phyloP scores from a whole-genome alignment of 2,888 invertebrate species.

The Hemaris fuciformis region DNA sequence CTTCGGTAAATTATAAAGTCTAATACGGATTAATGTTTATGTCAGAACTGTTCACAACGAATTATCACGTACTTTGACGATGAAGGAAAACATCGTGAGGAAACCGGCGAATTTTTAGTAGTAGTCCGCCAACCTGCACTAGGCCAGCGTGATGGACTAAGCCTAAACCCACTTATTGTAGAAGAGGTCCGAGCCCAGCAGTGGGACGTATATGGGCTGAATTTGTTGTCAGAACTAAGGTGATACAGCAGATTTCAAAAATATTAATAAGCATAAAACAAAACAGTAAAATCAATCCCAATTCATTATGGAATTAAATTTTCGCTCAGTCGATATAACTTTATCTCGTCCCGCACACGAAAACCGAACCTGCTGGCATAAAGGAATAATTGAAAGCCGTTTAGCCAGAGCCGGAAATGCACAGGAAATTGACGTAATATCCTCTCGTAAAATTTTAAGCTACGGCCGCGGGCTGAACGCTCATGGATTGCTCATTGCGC shows the following conservation, averaged over 20 bases:
- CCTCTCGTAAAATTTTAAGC: slow-evolving; percentile 34
- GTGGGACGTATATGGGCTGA: too few relatives aligned
- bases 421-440: slow-evolving; percentile 43
- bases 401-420: slow-evolving; percentile 35
- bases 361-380: slow-evolving; percentile 18
- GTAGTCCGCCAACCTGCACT: too few relatives aligned
- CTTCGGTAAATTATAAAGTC: neutral
- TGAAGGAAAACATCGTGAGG: too few relatives aligned
- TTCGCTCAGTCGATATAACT: neutral
- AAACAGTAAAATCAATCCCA: neutral
- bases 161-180: too few relatives aligned
- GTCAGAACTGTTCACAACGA: too few relatives aligned
- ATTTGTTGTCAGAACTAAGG: too few relatives aligned
- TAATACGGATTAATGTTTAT: too few relatives aligned
- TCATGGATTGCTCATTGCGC: neutral
- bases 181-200: too few relatives aligned
- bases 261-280: neutral
- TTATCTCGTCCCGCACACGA: slow-evolving; percentile 15
- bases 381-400: slow-evolving; percentile 33
- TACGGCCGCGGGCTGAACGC: neutral
- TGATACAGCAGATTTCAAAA: neutral
- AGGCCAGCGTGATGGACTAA: too few relatives aligned
- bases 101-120: too few relatives aligned
- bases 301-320: neutral
- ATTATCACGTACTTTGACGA: too few relatives aligned